A percentile compares a stretch with the other conserved stretches of the same genome.
phyloP scores from a whole-genome alignment of 2,797 vertebrate species.

The Oreochromis mossambicus region DNA sequence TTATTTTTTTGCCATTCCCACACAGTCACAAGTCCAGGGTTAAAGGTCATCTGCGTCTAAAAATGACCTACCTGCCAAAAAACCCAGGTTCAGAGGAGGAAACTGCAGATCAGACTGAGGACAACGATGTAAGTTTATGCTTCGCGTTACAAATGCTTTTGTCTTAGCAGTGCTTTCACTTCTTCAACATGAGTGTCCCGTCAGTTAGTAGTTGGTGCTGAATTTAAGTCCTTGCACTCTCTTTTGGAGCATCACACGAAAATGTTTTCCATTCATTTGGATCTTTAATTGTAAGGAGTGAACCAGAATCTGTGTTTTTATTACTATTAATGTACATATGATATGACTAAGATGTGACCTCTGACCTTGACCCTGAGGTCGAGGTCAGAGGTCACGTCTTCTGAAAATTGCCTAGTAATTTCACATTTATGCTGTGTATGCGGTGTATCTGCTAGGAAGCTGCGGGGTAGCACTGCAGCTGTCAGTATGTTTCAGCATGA shows the following conservation, averaged over 20 bases:
- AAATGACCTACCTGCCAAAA: constrained; percentile 96
- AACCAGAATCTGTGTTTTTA: background rate
- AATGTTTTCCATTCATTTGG: background rate
- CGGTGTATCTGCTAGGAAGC: background rate
- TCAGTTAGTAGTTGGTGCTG: background rate
- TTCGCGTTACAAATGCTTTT: background rate
- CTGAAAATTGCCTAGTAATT: background rate
- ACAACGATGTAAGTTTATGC: constrained; percentile 80
- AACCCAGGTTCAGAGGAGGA: constrained; percentile 85
- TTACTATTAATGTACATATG: background rate
- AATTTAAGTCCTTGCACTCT: background rate
- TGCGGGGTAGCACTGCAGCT: background rate
- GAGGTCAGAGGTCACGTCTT: too few relatives aligned
- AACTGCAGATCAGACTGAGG: constrained; percentile 82
- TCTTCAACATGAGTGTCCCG: background rate
- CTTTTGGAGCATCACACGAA: background rate
- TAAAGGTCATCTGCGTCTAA: constrained; percentile 94
- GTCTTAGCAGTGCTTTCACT: background rate
- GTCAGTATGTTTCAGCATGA: background rate
- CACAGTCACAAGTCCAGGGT: constrained; percentile 93
- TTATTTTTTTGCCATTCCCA: background rate
- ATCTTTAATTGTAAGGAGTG: background rate
- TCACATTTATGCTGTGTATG: background rate
- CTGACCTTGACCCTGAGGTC: too few relatives aligned
- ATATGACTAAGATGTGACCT: background rate